These are phyloP conservation scores for Leucozona laternaria DNA, from an alignment of 2,888 invertebrate species.

Conservation along the genomic window DNA sequence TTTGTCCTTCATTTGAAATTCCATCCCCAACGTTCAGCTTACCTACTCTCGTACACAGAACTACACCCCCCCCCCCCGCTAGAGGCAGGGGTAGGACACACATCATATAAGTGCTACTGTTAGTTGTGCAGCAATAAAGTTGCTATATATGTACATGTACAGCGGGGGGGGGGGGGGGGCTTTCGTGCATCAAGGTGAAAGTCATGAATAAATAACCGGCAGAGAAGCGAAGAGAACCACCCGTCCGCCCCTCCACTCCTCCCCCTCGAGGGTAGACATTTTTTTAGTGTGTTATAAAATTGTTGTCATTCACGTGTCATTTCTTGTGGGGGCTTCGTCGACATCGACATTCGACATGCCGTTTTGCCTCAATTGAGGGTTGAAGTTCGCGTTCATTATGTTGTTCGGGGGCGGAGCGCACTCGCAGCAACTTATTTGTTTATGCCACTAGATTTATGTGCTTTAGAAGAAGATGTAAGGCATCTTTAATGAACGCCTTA, in stretches of 20 bases:
- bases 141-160: constrained; percentile 24
- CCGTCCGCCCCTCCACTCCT: neutral
- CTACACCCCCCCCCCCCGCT: neutral
- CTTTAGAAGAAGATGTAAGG: constrained; percentile 27
- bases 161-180: neutral
- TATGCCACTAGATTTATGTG: constrained; percentile 35
- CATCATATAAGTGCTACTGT: constrained; percentile 32
- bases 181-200: constrained; percentile 73
- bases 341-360: neutral
- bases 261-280: constrained; percentile 15
- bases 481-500: constrained; percentile 59
- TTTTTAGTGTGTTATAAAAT: constrained; percentile 44
- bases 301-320: constrained; percentile 54
- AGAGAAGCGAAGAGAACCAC: neutral
- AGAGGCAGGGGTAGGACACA: constrained; percentile 8
- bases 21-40: constrained; percentile 48
- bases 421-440: constrained; percentile 45
- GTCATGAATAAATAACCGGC: constrained; percentile 71
- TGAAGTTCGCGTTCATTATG: constrained; percentile 43
- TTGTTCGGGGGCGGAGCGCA: constrained; percentile 1
- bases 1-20: constrained; percentile 67
- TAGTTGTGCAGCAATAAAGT: constrained; percentile 65
- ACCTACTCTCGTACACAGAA: neutral
- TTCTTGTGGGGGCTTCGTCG: constrained; percentile 14
- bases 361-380: neutral